Evolutionary conservation across 2,797 vertebrate genomes (phyloP).

Genomic region (Cuniculus paca): DNA sequence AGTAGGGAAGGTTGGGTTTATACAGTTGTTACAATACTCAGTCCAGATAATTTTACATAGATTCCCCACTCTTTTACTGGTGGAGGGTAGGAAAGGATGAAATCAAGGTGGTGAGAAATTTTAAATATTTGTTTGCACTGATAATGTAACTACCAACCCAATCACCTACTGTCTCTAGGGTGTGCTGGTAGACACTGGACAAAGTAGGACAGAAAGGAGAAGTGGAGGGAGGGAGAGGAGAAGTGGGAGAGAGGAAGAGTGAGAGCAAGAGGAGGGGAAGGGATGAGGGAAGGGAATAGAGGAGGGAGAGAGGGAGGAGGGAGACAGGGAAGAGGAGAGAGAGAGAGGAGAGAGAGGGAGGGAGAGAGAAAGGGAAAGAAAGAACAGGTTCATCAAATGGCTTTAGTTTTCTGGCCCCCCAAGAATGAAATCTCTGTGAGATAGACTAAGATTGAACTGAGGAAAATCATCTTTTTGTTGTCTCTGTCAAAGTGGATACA

Average conservation of each 20-base stretch:
- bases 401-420: not conserved
- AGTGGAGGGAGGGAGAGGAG: not conserved
- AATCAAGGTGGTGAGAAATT: not conserved
- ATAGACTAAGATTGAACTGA: not conserved
- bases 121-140: not conserved
- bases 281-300: too few relatives aligned
- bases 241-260: not conserved
- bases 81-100: not conserved
- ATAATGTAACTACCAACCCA: not conserved
- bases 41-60: not conserved
- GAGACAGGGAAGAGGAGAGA: fast-evolving
- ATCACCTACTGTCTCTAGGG: not conserved
- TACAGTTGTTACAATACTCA: not conserved
- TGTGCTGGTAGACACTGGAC: not conserved
- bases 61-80: not conserved
- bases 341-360: too few relatives aligned
- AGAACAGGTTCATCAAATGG: not conserved
- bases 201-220: not conserved
- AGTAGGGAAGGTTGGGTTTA: not conserved
- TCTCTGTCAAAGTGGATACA: constrained; percentile 22
- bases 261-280: not conserved
- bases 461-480: constrained; percentile 14
- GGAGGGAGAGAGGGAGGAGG: too few relatives aligned
- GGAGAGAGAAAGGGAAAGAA: too few relatives aligned
- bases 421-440: not conserved